Evolutionary conservation across 2,797 vertebrate species (phyloP).

Genomic region (Schizopygopsis pylzovi): DNA sequence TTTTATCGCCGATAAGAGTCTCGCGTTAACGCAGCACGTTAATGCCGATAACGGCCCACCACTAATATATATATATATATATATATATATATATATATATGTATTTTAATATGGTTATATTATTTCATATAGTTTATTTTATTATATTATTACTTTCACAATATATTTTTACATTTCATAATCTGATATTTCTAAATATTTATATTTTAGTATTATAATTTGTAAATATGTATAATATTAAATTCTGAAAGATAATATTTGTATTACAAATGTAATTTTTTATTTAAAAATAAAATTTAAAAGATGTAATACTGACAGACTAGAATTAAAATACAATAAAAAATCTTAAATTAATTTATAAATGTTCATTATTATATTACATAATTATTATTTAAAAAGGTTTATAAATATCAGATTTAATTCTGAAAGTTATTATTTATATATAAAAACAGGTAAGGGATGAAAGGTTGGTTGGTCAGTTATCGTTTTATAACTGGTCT

Average conservation of each 20-base stretch:
- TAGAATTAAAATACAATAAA: background rate
- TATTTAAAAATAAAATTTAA: background rate
- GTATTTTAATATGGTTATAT: background rate
- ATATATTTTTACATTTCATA: background rate
- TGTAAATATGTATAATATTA: background rate
- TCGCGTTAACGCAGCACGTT: too few species aligned
- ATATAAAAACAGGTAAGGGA: too few species aligned
- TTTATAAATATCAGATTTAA: background rate
- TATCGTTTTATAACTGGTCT: background rate
- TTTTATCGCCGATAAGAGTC: too few species aligned
- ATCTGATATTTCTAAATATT: background rate
- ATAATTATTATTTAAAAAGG: background rate
- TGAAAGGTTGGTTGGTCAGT: background rate
- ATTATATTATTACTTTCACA: too few species aligned
- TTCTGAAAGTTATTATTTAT: background rate
- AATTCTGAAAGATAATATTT: background rate
- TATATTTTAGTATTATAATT: background rate
- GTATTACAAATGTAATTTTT: background rate
- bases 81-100: too few species aligned
- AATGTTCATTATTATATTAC: background rate
- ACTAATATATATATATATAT: too few species aligned
- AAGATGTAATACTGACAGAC: background rate
- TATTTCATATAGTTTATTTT: background rate
- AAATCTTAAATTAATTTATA: background rate
- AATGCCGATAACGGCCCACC: too few species aligned